These are phyloP conservation scores for Dendrocopos noguchii DNA, from an alignment of 2,113 vertebrate genomes.

Conservation along the genomic window DNA sequence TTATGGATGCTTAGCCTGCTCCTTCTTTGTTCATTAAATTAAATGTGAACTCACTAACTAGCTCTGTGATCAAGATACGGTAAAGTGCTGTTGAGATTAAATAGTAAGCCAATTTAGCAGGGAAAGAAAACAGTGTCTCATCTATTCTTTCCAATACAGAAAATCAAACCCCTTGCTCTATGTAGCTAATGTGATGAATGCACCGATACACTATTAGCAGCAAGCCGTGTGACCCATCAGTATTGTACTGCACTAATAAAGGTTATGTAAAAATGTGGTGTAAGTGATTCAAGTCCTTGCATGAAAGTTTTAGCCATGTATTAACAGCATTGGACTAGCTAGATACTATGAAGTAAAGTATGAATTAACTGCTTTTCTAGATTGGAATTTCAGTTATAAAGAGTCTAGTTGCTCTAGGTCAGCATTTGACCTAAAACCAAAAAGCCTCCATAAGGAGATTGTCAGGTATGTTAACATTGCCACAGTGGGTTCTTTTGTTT, in stretches of 20 bases:
- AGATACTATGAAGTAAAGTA: not conserved
- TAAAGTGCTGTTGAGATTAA: not conserved
- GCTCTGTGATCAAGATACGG: not conserved
- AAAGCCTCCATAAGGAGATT: slow-evolving; percentile 35
- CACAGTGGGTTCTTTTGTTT: slow-evolving; percentile 55
- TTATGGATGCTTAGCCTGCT: not conserved
- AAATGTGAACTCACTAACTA: not conserved
- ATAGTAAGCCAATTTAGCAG: not conserved
- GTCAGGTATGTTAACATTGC: not conserved
- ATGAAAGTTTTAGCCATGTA: not conserved
- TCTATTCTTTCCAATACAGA: not conserved
- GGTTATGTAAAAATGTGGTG: not conserved
- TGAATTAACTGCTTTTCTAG: not conserved
- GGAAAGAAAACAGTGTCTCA: not conserved
- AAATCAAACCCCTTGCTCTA: not conserved
- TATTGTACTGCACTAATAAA: not conserved
- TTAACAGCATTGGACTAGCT: not conserved
- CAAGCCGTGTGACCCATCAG: not conserved
- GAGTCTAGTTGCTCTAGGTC: not conserved
- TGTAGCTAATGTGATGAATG: not conserved
- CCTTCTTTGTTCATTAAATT: not conserved
- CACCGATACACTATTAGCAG: not conserved
- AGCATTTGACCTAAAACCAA: slow-evolving; percentile 15
- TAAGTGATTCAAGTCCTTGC: not conserved
- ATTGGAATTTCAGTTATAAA: not conserved